Evolutionary conservation across 2,113 vertebrate species (phyloP).

Genomic region (Phaethon lepturus): DNA sequence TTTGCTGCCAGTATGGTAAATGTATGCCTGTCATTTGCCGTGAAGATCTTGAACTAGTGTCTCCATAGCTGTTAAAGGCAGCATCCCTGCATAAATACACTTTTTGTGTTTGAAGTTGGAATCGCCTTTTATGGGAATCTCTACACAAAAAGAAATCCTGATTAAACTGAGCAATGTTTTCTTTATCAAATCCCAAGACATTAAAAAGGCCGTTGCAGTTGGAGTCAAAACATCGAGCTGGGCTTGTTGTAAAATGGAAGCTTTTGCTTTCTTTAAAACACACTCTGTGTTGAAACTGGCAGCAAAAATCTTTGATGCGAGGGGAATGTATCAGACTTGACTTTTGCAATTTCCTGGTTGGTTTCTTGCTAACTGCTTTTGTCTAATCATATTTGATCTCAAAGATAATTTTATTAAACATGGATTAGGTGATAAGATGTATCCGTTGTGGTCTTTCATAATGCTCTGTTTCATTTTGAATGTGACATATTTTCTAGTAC

Average conservation of each 20-base stretch:
- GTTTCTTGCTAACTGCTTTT: conserved; percentile 10
- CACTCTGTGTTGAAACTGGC: not conserved
- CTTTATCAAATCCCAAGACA: not conserved
- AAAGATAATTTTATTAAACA: conserved; percentile 21
- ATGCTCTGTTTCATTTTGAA: conserved; percentile 18
- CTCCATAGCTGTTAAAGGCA: not conserved
- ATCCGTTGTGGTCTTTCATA: not conserved
- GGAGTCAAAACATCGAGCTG: not conserved
- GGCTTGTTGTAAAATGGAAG: not conserved
- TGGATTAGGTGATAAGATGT: not conserved
- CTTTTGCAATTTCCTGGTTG: conserved; percentile 20
- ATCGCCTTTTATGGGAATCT: not conserved
- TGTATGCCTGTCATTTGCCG: not conserved
- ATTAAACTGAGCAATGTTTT: not conserved
- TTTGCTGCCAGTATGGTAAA: not conserved
- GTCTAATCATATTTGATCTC: not conserved
- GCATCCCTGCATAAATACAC: not conserved
- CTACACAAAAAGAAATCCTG: not conserved
- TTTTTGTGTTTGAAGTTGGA: not conserved
- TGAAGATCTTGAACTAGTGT: not conserved
- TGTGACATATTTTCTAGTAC: conserved; percentile 7
- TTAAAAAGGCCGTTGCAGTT: not conserved
- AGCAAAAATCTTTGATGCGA: not conserved
- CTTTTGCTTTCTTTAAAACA: not conserved
- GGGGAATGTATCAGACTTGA: not conserved